Evolutionary conservation across 2,797 vertebrate species (phyloP).

Genomic region (Notoglanidium macrostoma): DNA sequence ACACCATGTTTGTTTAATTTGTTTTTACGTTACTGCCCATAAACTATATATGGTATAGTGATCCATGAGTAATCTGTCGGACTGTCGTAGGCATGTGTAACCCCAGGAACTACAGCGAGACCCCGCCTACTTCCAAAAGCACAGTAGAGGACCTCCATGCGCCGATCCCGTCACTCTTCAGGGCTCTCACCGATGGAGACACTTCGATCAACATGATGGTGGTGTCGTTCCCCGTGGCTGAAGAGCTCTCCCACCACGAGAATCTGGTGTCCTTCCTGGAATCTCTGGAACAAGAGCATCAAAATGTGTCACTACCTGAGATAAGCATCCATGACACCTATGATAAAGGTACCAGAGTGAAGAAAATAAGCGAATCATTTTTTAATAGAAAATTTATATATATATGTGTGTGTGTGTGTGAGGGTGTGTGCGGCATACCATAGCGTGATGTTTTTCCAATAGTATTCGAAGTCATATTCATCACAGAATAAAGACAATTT

Average conservation of each 20-base stretch:
- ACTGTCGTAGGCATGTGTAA: constrained; percentile 91
- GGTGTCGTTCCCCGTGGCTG: constrained; percentile 92
- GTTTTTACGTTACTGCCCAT: not conserved
- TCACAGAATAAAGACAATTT: not conserved
- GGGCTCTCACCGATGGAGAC: constrained; percentile 92
- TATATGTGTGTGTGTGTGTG: too few relatives aligned
- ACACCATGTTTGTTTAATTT: not conserved
- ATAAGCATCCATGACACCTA: constrained; percentile 87
- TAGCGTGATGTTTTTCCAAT: not conserved
- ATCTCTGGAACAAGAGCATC: constrained; percentile 88
- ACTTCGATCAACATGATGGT: constrained; percentile 94
- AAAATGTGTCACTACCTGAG: constrained; percentile 87
- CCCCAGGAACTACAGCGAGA: constrained; percentile 95
- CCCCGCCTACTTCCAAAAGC: constrained; percentile 95
- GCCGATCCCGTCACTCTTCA: constrained; percentile 94
- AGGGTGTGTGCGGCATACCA: not conserved
- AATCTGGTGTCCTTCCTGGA: constrained; percentile 95
- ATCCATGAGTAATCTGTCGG: not conserved
- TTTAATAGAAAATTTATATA: not conserved
- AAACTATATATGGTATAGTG: not conserved
- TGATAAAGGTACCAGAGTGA: constrained; percentile 60
- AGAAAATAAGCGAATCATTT: not conserved
- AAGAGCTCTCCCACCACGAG: constrained; percentile 93
- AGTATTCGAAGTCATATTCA: not conserved
- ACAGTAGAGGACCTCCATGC: constrained; percentile 95